Evolutionary conservation across 2,113 vertebrate genomes (phyloP).

Genomic region (Nymphicus hollandicus): DNA sequence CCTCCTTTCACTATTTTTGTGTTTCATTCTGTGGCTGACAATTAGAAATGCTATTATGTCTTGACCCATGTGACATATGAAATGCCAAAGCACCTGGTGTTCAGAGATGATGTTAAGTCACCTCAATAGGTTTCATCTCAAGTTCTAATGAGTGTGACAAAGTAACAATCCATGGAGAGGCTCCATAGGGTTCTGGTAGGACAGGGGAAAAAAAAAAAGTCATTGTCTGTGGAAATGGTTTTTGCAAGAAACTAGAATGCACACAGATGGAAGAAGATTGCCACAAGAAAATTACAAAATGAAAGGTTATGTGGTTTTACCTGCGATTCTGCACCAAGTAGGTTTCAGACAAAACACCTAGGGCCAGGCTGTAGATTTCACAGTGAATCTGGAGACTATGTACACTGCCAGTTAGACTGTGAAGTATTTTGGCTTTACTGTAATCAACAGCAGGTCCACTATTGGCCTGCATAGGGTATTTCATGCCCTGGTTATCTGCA

Average conservation of each 20-base stretch:
- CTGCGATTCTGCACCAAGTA: neutral
- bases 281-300: neutral
- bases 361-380: neutral
- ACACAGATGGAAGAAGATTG: neutral
- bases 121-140: slow-evolving; percentile 61
- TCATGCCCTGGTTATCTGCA: neutral
- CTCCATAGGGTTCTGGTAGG: neutral
- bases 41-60: slow-evolving; percentile 58
- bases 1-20: neutral
- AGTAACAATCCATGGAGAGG: slow-evolving; percentile 26
- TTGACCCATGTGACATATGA: slow-evolving; percentile 21
- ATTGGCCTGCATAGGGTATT: neutral
- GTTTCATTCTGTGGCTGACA: slow-evolving; percentile 28
- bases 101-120: slow-evolving; percentile 40
- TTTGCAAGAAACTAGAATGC: neutral
- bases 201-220: neutral
- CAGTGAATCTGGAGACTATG: neutral
- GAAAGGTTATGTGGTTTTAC: neutral
- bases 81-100: slow-evolving; percentile 53
- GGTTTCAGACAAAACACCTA: neutral
- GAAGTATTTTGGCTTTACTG: neutral
- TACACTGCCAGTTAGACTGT: neutral
- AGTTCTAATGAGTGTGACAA: slow-evolving; percentile 64
- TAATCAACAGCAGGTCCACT: neutral
- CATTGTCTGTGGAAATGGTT: neutral